Base-by-base conservation (phyloP, 2,113 vertebrate species). In the Phalacrocorax aristotelis region DNA sequence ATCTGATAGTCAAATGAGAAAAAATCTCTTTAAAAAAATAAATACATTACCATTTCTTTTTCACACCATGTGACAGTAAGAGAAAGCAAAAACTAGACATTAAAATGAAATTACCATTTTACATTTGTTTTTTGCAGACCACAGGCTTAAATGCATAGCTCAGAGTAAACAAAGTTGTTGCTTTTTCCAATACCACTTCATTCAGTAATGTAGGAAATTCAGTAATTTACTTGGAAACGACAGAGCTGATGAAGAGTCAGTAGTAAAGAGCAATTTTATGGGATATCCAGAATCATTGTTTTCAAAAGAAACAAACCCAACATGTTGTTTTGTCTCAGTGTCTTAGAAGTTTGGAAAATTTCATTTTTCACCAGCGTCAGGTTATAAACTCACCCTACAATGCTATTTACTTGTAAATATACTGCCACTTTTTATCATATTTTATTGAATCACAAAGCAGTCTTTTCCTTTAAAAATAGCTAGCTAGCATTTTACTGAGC, bases 231-330 rank as follows among this genome's bases (percentile, higher is more conserved):
- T 89, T 69, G 82, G 42, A 89, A 91, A 89, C 1, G 7, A 36
- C 77, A 89, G 74, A 95, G 11, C 7, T 79, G 69, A 94, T 84
- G 60, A 87, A 92, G 25, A 92, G 29, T n/a, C 69, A 49, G 69
- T 60, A 82, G 42, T 87, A 95, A 94, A 84, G 48, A 55, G 6
- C 69, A 78, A 60, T 87, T 95, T 94, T 89, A 94, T 79, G n/a
- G 48, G 38, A n/a, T 72, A 94, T 89, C 81, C 84, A 87, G 91
- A 49, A 81, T 16, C 55, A 84, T 55, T 82, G 11, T 71, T 87
- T 81, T 55, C 14, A 64, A 88, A 83, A 89, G 80, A 92, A 90
- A 94, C 84, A 94, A 95, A 74, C 19, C 17, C 2, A 71, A 60
- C 20, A 74, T 60, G 26, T 52, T 83, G 72, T 60, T 90, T 71